Base-by-base conservation (phyloP, 2,113 vertebrate genomes). In the Smithornis capensis region DNA sequence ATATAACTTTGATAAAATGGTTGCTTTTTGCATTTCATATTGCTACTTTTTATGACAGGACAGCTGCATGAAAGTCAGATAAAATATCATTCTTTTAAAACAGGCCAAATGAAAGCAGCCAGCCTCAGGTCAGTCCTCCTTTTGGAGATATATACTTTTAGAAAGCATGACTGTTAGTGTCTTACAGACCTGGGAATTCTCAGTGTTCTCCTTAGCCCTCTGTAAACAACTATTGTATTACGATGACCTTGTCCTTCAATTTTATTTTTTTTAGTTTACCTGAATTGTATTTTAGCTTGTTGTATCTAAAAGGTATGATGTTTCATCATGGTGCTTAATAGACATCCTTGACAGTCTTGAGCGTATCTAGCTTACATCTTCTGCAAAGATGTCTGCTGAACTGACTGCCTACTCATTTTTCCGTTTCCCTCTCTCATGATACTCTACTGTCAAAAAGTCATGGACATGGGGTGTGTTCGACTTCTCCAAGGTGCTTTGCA, bases 391-490 rank as follows among this genome's bases (percentile, higher is more conserved):
- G 4, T 5, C 28, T 73, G 18, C 23, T 57, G 25, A 59, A 10
- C 13, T 52, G 3, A 44, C 19, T 42, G 11, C 7, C 23, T 1
- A 4, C 1, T 7, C 2, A 7, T 3, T 5, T 18, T 27, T 47
- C 6, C 8, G 14, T 12, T 23, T 60, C 6, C 24, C 1, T 4
- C 17, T 28, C 31, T 33, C 5, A 9, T 6, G 8, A 14, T 22
- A 6, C 2, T 5, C 12, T 18, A 18, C 3, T 1, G 2, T 1
- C 0, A 1, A 15, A 1, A 63, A 8, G 22, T 29, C 12, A 14
- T 18, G 9, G 52, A 9, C 1, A 1, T 7, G 0, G 12, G 47
- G 35, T 6, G 33, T 11, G 7, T 31, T 47, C 12, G 19, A 4
- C 23, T 47, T 56, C 23, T 77, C 24, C 59, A 50, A 23, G 5